Percentiles rank a stretch among this genome's conserved stretches.
These are phyloP conservation scores for Seriola aureovittata DNA, from an alignment of 2,113 vertebrate genomes.

Conservation along the genomic window DNA sequence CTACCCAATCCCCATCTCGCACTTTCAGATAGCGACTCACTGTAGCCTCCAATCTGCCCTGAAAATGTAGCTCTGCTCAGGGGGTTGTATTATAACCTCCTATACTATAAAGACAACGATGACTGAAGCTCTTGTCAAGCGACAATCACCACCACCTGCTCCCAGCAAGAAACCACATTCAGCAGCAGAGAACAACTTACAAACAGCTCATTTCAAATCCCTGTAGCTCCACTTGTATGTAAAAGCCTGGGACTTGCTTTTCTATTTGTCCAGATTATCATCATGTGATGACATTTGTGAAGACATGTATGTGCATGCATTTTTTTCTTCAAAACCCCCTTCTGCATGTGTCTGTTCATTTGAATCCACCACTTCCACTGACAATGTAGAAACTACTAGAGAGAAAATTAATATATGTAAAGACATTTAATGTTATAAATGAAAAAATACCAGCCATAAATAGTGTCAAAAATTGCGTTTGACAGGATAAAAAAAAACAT, in stretches of 20 bases:
- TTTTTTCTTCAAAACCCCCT: background rate
- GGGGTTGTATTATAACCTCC: too few species aligned
- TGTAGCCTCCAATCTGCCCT: too few species aligned
- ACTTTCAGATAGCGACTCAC: too few species aligned
- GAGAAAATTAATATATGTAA: background rate
- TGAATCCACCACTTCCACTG: background rate
- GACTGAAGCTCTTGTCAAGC: too few species aligned
- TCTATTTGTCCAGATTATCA: background rate
- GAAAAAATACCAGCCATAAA: background rate
- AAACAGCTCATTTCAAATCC: too few species aligned
- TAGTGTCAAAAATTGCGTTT: background rate
- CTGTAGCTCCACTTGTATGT: too few species aligned
- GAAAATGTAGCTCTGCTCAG: too few species aligned
- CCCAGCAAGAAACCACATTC: too few species aligned
- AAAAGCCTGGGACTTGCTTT: background rate
- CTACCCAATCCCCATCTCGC: too few species aligned
- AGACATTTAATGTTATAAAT: background rate
- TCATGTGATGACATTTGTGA: background rate
- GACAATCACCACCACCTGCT: too few species aligned
- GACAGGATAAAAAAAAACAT: background rate
- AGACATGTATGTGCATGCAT: background rate
- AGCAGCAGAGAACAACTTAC: too few species aligned
- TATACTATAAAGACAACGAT: too few species aligned
- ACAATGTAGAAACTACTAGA: constrained; percentile 5
- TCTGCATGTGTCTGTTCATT: background rate